phyloP scores from a whole-genome alignment of 2,113 vertebrate species.

The Climacteris rufus region DNA sequence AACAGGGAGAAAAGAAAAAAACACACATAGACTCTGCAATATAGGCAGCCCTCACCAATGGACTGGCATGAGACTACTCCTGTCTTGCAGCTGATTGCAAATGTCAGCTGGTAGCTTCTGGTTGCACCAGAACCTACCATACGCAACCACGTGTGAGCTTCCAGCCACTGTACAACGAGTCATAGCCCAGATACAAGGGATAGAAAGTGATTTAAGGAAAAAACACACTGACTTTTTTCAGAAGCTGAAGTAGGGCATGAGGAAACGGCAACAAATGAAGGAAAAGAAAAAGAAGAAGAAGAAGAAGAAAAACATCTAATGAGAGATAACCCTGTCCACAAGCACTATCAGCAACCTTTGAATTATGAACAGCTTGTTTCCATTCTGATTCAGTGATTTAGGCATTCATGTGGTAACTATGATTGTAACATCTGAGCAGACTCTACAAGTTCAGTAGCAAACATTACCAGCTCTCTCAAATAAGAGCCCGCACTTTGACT shows the following conservation, averaged over 20 bases:
- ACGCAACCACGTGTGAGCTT: not conserved
- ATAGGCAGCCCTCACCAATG: not conserved
- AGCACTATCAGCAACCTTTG: not conserved
- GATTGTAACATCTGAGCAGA: not conserved
- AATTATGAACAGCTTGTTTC: not conserved
- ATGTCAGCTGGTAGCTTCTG: not conserved
- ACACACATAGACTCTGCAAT: not conserved
- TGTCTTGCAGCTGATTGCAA: not conserved
- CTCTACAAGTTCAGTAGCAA: conserved; percentile 39
- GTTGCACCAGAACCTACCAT: not conserved
- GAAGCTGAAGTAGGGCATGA: not conserved
- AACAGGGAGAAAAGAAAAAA: not conserved
- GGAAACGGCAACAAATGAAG: not conserved
- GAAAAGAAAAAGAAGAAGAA: not conserved
- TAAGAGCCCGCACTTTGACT: not conserved
- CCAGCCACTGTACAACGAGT: not conserved
- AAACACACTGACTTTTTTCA: not conserved
- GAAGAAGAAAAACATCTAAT: not conserved
- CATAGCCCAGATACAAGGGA: not conserved
- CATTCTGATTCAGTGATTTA: not conserved
- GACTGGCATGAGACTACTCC: not conserved
- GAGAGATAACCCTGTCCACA: not conserved
- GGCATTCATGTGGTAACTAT: not conserved
- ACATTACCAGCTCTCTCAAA: not conserved
- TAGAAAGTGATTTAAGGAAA: not conserved